Evolutionary conservation across 2,113 vertebrate genomes (phyloP).

Genomic region (Gallinago jamesoni): DNA sequence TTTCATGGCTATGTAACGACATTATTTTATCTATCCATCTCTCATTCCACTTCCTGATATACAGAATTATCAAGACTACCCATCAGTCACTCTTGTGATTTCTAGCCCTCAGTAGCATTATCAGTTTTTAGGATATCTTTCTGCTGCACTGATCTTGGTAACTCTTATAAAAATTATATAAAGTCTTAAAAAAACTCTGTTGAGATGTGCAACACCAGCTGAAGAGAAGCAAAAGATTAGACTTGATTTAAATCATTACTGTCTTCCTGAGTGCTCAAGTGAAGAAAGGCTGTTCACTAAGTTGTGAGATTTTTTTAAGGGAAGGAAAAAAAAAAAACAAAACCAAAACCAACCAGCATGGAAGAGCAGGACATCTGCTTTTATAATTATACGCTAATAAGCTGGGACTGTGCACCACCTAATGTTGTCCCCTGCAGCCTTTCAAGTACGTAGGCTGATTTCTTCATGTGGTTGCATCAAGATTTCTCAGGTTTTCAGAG

Average conservation of each 20-base stretch:
- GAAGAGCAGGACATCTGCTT: conserved; percentile 55
- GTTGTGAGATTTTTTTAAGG: neutral
- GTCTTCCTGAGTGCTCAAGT: conserved; percentile 21
- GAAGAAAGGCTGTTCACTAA: conserved; percentile 42
- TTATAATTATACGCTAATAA: conserved; percentile 17
- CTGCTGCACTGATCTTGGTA: neutral
- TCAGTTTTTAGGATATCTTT: neutral
- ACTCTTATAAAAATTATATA: neutral
- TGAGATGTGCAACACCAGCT: neutral
- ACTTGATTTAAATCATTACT: neutral
- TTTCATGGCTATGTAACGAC: conserved; percentile 11
- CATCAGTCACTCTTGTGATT: conserved; percentile 21
- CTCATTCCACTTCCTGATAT: conserved; percentile 11
- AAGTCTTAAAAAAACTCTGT: neutral
- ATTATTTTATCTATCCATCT: conserved; percentile 49
- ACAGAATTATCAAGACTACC: conserved; percentile 26
- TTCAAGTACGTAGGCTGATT: neutral
- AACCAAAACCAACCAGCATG: neutral
- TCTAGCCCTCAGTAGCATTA: neutral
- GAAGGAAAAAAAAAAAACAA: neutral
- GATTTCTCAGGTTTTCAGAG: conserved; percentile 9
- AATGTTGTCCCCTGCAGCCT: conserved; percentile 34
- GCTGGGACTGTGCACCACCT: neutral
- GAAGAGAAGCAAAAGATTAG: conserved; percentile 38
- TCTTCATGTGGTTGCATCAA: neutral